phyloP scores from a whole-genome alignment of 2,888 invertebrate species.

The Leptinotarsa rubiginosa region DNA sequence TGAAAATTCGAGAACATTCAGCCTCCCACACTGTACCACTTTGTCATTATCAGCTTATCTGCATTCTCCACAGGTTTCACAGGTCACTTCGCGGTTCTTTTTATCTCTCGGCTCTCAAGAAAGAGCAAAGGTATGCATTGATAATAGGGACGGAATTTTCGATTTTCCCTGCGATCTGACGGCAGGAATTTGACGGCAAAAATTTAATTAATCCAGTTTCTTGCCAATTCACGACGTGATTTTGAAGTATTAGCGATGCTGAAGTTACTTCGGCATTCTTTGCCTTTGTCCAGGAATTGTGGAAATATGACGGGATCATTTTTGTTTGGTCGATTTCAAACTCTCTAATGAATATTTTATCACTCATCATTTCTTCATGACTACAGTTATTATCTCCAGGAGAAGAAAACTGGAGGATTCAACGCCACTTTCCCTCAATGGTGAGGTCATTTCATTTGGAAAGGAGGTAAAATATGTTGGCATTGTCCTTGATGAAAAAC shows the following conservation, averaged over 20 bases:
- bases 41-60: constrained; percentile 23
- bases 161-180: not conserved
- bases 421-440: no score
- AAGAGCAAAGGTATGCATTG: not conserved
- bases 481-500: no score
- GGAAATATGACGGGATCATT: not conserved
- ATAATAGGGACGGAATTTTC: not conserved
- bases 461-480: no score
- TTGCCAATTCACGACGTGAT: not conserved
- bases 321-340: no score
- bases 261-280: not conserved
- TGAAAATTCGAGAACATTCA: no score
- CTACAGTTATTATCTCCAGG: no score
- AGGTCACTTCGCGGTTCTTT: constrained; percentile 19
- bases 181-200: constrained; percentile 5
- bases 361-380: no score
- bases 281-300: not conserved
- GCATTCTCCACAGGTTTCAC: constrained; percentile 24
- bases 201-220: constrained; percentile 17
- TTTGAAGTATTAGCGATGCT: not conserved
- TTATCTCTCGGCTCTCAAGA: not conserved
- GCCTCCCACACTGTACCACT: not conserved
- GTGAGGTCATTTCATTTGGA: no score
- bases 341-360: no score
- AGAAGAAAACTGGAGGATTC: no score